A percentile compares a stretch with the other conserved stretches of the same genome.
Conservation (phyloP, 2,113 vertebrate genomes). For the Microcebus griseorufus region DNA sequence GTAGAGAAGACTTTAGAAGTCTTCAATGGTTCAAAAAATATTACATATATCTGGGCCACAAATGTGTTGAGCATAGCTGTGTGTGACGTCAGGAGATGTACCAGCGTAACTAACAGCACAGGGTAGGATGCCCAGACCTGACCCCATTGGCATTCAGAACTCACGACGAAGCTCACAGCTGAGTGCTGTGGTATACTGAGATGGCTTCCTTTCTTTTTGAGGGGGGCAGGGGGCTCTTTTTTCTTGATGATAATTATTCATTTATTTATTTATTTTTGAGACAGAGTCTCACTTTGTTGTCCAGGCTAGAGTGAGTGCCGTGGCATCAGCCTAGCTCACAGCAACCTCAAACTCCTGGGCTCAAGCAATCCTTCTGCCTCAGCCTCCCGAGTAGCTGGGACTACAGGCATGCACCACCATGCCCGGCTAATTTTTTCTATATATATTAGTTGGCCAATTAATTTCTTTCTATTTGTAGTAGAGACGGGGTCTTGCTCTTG, state of each 20-base stretch:
- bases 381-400: too few relatives aligned
- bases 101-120: not conserved
- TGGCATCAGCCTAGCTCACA: too few relatives aligned
- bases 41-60: conserved; percentile 89
- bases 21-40: conserved; percentile 92
- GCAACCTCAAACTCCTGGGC: too few relatives aligned
- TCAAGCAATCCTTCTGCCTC: too few relatives aligned
- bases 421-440: too few relatives aligned
- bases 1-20: conserved; percentile 94
- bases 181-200: not conserved
- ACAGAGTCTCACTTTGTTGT: too few relatives aligned
- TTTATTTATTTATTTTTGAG: not conserved
- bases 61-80: conserved; percentile 93
- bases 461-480: too few relatives aligned
- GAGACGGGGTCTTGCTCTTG: too few relatives aligned
- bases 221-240: not conserved
- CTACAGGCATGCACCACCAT: too few relatives aligned
- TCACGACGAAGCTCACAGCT: not conserved
- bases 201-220: not conserved
- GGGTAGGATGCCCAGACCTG: not conserved
- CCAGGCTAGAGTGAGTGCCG: too few relatives aligned
- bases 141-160: not conserved
- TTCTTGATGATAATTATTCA: not conserved
- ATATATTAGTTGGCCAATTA: too few relatives aligned
- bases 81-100: conserved; percentile 87